Evolutionary conservation across 2,888 invertebrate species (phyloP).

Genomic region (Saturnia japonica): DNA sequence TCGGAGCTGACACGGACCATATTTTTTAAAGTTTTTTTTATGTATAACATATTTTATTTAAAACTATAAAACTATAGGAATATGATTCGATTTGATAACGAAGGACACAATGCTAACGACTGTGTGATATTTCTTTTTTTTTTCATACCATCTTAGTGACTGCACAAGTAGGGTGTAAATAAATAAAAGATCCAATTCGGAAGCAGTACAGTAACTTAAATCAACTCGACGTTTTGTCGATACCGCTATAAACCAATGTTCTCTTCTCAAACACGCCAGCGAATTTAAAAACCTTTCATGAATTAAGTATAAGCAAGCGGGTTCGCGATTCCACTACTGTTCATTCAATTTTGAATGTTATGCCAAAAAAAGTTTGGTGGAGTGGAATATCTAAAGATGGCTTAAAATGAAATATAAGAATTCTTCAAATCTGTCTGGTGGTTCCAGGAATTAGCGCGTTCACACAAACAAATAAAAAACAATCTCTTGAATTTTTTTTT

Average conservation of each 20-base stretch:
- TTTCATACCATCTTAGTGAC: neutral
- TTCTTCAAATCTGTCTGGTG: too few species aligned
- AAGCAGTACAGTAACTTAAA: constrained; percentile 34
- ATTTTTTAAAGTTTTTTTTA: too few species aligned
- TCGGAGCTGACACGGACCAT: too few species aligned
- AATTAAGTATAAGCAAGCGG: constrained; percentile 38
- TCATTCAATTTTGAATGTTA: constrained; percentile 13
- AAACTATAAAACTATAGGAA: too few species aligned
- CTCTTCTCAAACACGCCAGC: constrained; percentile 23
- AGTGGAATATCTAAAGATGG: neutral
- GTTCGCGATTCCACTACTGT: constrained; percentile 30
- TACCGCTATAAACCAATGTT: constrained; percentile 41
- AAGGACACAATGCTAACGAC: too few species aligned
- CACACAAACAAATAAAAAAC: too few species aligned
- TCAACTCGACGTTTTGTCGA: constrained; percentile 36
- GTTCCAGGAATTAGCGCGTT: too few species aligned
- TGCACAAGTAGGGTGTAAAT: constrained; percentile 33
- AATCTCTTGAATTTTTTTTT: too few species aligned
- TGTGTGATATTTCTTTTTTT: too few species aligned
- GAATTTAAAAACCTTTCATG: constrained; percentile 41
- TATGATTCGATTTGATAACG: too few species aligned
- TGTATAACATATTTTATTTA: too few species aligned
- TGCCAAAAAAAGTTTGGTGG: neutral
- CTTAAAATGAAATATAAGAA: too few species aligned
- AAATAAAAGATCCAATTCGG: constrained; percentile 47